These are phyloP conservation scores for Conistra vaccinii DNA, from an alignment of 2,888 invertebrate species.

Conservation along the genomic window DNA sequence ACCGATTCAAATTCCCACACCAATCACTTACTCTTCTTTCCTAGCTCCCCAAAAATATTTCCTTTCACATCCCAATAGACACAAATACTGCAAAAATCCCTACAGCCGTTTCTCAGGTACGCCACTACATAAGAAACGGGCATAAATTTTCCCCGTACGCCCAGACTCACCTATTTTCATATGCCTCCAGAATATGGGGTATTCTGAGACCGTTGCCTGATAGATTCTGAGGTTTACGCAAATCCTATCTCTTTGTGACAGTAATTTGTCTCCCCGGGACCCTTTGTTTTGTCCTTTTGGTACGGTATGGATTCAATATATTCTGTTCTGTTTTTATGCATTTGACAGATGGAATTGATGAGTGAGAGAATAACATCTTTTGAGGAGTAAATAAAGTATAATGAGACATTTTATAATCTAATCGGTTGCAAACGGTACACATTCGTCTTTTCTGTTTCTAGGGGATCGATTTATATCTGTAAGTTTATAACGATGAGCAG, in stretches of 20 bases:
- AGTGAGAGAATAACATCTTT: constrained; percentile 26
- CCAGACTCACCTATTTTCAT: constrained; percentile 69
- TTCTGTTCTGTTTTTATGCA: constrained; percentile 47
- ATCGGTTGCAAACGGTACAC: background rate
- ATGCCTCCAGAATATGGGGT: constrained; percentile 64
- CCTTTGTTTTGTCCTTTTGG: constrained; percentile 70
- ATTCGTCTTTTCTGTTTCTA: background rate
- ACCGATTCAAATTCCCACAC: constrained; percentile 13
- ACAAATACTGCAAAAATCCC: constrained; percentile 49
- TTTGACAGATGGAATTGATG: constrained; percentile 55
- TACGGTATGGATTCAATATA: constrained; percentile 52
- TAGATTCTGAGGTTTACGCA: constrained; percentile 72
- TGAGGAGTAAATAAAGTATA: constrained; percentile 14
- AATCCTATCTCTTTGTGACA: constrained; percentile 69
- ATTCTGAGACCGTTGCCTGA: constrained; percentile 64
- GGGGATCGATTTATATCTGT: background rate
- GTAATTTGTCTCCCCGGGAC: constrained; percentile 72
- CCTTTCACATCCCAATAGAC: constrained; percentile 40
- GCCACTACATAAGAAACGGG: constrained; percentile 51
- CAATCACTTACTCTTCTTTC: constrained; percentile 22
- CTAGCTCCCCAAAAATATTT: constrained; percentile 39
- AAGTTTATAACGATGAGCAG: background rate
- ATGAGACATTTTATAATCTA: background rate
- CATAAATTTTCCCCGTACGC: constrained; percentile 66
- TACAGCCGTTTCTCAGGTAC: constrained; percentile 49